These are phyloP conservation scores for Idaea aversata DNA, from an alignment of 2,888 invertebrate genomes.

Conservation along the genomic window DNA sequence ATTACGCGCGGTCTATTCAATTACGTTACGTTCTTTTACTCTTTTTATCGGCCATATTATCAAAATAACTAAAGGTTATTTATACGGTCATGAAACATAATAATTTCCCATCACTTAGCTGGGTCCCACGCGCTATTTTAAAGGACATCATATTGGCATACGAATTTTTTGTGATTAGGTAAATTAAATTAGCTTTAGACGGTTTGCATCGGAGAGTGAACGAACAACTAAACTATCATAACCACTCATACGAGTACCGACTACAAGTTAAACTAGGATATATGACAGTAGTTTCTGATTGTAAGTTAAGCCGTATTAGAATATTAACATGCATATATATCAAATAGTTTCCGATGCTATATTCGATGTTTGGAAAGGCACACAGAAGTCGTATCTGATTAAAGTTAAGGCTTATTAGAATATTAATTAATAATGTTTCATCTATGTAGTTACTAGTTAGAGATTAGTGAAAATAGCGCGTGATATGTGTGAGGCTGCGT, in stretches of 20 bases:
- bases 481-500: constrained; percentile 23
- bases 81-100: not conserved
- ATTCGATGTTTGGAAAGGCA: constrained; percentile 7
- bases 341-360: constrained; percentile 27
- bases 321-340: too few species aligned
- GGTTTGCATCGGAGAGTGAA: not conserved
- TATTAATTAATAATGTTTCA: constrained; percentile 22
- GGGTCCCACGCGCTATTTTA: not conserved
- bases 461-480: constrained; percentile 21
- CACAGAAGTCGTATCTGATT: not conserved
- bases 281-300: constrained; percentile 28
- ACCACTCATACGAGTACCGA: constrained; percentile 23
- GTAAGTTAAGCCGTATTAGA: too few species aligned
- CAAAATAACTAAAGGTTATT: not conserved
- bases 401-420: constrained; percentile 15
- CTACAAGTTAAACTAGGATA: constrained; percentile 28
- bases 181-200: not conserved
- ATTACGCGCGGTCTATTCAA: not conserved
- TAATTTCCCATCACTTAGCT: not conserved
- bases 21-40: not conserved
- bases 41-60: not conserved
- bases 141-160: not conserved
- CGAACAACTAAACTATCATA: constrained; percentile 27
- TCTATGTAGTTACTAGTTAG: not conserved
- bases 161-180: not conserved